phyloP scores from a whole-genome alignment of 1,140 invertebrate species.

The Conus ventricosus region DNA sequence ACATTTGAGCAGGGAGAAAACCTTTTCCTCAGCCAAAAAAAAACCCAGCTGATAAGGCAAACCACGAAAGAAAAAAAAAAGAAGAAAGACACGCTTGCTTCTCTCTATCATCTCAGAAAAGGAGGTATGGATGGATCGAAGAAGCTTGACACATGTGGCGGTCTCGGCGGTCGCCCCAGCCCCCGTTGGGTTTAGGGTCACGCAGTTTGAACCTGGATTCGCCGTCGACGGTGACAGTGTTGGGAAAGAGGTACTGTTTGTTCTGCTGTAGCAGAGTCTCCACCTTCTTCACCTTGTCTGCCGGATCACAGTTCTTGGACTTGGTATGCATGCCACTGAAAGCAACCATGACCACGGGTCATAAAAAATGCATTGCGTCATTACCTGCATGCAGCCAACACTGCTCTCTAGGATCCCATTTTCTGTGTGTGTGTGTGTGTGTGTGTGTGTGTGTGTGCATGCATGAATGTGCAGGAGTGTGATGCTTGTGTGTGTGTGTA shows the following conservation, averaged over 20 bases:
- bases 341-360: constrained; percentile 38
- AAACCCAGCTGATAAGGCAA: too few species aligned
- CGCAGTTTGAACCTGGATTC: constrained; percentile 77
- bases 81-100: too few species aligned
- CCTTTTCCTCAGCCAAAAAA: too few species aligned
- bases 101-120: constrained; percentile 45
- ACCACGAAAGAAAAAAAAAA: too few species aligned
- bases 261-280: constrained; percentile 80
- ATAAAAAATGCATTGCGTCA: constrained; percentile 31
- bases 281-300: constrained; percentile 84
- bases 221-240: constrained; percentile 81
- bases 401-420: too few species aligned
- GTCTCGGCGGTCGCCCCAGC: constrained; percentile 93
- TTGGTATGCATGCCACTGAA: constrained; percentile 97
- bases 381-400: not conserved
- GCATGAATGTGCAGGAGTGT: too few species aligned
- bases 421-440: too few species aligned
- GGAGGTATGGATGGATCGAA: constrained; percentile 41
- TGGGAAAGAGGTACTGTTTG: constrained; percentile 85
- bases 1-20: too few species aligned
- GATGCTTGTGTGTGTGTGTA: too few species aligned
- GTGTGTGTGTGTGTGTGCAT: too few species aligned
- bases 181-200: constrained; percentile 93
- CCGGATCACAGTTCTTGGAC: constrained; percentile 92
- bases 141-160: constrained; percentile 78